Conservation (phyloP, 2,888 invertebrate species). For the Cephus pygmeus region DNA sequence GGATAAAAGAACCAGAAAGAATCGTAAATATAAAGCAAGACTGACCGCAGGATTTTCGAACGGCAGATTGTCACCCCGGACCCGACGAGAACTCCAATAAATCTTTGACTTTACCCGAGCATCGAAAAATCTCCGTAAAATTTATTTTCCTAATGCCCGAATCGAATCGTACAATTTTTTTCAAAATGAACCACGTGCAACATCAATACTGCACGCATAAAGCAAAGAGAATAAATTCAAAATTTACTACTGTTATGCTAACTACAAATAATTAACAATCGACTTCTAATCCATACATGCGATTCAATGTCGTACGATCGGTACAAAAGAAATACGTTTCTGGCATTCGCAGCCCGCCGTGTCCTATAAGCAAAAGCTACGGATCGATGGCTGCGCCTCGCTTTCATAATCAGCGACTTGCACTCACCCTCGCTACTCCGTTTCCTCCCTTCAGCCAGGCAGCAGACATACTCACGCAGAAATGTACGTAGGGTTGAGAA, state of each 20-base stretch:
- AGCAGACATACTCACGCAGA: not conserved
- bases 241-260: not conserved
- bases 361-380: not conserved
- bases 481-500: not conserved
- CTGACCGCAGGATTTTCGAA: not conserved
- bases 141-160: not conserved
- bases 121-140: not conserved
- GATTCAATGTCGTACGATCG: not conserved
- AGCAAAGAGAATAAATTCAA: not conserved
- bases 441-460: not conserved
- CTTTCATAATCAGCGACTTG: slow-evolving; percentile 23
- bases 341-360: not conserved
- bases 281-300: not conserved
- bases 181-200: too few species aligned
- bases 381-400: slow-evolving; percentile 15
- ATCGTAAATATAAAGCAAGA: not conserved
- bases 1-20: not conserved
- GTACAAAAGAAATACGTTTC: not conserved
- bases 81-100: not conserved
- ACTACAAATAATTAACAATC: not conserved
- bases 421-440: slow-evolving; percentile 2
- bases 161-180: not conserved
- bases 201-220: too few species aligned
- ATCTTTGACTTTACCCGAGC: not conserved
- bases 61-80: not conserved